Base-by-base conservation (phyloP, 2,797 vertebrate genomes). In the Falco novaeseelandiae region DNA sequence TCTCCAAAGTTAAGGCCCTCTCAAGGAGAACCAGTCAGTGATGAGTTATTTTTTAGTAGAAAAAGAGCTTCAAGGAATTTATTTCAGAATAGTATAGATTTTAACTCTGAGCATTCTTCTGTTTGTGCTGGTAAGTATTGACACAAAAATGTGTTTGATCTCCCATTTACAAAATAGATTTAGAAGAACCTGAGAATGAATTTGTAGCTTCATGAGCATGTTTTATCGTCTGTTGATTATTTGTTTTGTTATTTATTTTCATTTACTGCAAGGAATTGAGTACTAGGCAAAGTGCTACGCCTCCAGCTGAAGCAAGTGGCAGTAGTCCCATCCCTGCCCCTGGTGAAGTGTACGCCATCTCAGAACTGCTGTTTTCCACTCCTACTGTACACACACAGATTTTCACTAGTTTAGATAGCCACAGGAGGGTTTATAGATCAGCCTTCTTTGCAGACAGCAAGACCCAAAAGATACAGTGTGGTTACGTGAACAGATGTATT, bases 121-220 rank as follows among this genome's bases (percentile, higher is more conserved):
- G 8, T 46, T 3, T 92, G 30, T 83, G 52, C 91, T 30, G 98
- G 98, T 98, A 96, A 98, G 98, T 97, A 88, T 52, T n/a, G 66
- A 23, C 90, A 12, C 69, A 62, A 81, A 9, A n/a, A n/a, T 14
- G 34, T 8, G 11, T 52, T 78, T 54, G 51, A 38, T 72, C 54
- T 87, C 67, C 88, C 3, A 18, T 9, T 22, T 61, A 20, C 36
- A 9, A 15, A 71, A 1, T 10, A 29, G 19, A 1, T 21, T 15
- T 51, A 27, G 58, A 65, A 58, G n/a, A 67, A 44, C 25, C 46
- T 7, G 36, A 51, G 27, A 36, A 4, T 44, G 17, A 51, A 36
- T 65, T 5, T 26, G 8, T n/a, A 26, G 57, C 52, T 59, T 36
- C 3, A 0, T 46, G 19, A 55, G 29, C 5, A 1, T 14, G 9